Evolutionary conservation across 1,140 invertebrate species (phyloP), one percentile per base, ranked within the genome.

Genomic region (Drosophila sp.): DNA sequence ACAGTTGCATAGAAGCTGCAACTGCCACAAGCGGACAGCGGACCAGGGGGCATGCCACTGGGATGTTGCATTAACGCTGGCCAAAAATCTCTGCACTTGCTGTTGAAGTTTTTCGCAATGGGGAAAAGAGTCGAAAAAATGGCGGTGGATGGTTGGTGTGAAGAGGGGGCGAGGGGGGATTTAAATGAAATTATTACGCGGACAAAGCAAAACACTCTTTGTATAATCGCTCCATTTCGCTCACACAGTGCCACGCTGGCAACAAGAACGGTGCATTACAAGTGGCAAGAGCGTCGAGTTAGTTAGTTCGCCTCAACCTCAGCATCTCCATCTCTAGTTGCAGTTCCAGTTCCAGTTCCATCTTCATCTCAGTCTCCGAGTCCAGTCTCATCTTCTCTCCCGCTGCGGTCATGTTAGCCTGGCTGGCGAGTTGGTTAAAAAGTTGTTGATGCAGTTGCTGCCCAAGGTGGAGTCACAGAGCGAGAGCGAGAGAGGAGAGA

Each of bases 371-470:
- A 45, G 29, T 38, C 25, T 56, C 48, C 14, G 8, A 5, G 13
- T 21, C 29, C 32, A 46, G 36, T 9, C 57, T 46, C 16, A 14
- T 32, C 36, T 70, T 41, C 18, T 9, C 25, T 4, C 27, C 29
- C 21, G 32, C 72, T 86, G 82, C 63, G 82, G 82, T 86, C 82
- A 78, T 78, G 80, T 83, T 83, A 83, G 80, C 78, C 80, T 72
- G 72, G 58, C 80, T 80, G 82, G 66, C 82, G 87, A 86, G 82
- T 86, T 86, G 78, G 82, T 87, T 86, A 87, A 86, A 86, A 86
- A 86, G 82, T 86, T 86, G 78, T 86, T 86, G 82, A 86, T 86
- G 82, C 70, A 81, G 75, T 86, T 81, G 70, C 72, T 71, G 53
- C 51, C 63, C 63, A 66, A 36, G 53, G 69, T n/a, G 61, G 48